A percentile compares a stretch with the other conserved stretches of the same genome.
Evolutionary conservation across 2,113 vertebrate genomes (phyloP).

Genomic region (Nannobrachium achirus): DNA sequence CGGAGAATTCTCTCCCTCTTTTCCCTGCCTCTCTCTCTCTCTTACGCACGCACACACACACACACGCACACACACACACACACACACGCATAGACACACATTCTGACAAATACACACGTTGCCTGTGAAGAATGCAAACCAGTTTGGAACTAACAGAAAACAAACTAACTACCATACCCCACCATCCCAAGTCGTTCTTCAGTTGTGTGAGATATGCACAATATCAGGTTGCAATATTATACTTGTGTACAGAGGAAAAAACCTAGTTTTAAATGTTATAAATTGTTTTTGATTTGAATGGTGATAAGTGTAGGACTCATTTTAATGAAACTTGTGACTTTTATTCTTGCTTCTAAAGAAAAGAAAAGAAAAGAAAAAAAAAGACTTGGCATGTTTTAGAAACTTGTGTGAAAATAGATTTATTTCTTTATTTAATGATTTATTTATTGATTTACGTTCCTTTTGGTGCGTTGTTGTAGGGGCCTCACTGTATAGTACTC

Average conservation of each 20-base stretch:
- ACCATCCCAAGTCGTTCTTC: conserved; percentile 51
- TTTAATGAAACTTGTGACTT: conserved; percentile 72
- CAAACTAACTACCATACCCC: conserved; percentile 56
- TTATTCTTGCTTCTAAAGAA: conserved; percentile 72
- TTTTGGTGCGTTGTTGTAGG: conserved; percentile 62
- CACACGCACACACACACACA: conserved; percentile 3
- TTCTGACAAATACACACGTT: conserved; percentile 39
- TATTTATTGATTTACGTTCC: conserved; percentile 45
- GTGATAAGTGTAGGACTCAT: conserved; percentile 74
- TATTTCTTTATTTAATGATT: conserved; percentile 33
- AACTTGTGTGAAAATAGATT: conserved; percentile 56
- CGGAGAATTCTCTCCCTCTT: conserved; percentile 41
- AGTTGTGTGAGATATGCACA: conserved; percentile 79
- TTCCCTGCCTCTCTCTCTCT: conserved; percentile 52
- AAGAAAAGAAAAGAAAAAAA: conserved; percentile 34
- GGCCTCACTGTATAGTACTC: conserved; percentile 66
- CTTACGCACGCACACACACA: conserved; percentile 9
- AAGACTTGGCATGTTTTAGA: conserved; percentile 78
- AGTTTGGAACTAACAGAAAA: conserved; percentile 35
- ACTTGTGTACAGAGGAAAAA: conserved; percentile 77
- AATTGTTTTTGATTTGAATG: conserved; percentile 74
- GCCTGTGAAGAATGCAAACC: conserved; percentile 58
- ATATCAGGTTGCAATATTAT: conserved; percentile 85
- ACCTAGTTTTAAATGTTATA: conserved; percentile 72
- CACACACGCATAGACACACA: conserved; percentile 23